Conservation (phyloP, 1,140 invertebrate genomes). For the Coelopa frigida region DNA sequence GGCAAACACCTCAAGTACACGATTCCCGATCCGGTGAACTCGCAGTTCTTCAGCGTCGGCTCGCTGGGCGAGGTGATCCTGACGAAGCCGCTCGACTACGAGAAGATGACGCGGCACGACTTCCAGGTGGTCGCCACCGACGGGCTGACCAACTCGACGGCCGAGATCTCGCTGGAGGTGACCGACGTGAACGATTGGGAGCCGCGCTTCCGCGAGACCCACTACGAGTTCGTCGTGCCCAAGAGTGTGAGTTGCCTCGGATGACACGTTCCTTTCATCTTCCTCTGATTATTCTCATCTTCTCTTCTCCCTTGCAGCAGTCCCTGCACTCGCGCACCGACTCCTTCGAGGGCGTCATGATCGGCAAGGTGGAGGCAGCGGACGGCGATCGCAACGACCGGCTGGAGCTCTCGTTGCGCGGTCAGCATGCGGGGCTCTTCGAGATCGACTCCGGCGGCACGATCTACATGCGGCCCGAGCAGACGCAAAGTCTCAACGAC, state of each 20-base stretch:
- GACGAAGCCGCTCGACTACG: slow-evolving; percentile 71
- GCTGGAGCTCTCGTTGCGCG: slow-evolving; percentile 61
- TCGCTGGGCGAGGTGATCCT: slow-evolving; percentile 74
- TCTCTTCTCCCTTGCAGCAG: slow-evolving; percentile 18
- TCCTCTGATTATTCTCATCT: background rate
- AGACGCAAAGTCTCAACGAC: slow-evolving; percentile 46
- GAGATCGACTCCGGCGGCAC: slow-evolving; percentile 49
- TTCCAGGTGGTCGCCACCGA: slow-evolving; percentile 81
- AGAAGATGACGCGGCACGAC: slow-evolving; percentile 60
- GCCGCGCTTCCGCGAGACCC: slow-evolving; percentile 76
- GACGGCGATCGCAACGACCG: slow-evolving; percentile 74
- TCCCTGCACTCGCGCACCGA: slow-evolving; percentile 30
- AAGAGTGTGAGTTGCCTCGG: slow-evolving; percentile 38
- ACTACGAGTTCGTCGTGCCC: slow-evolving; percentile 69
- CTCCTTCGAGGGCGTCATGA: slow-evolving; percentile 36
- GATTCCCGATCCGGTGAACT: slow-evolving; percentile 38
- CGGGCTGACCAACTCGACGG: slow-evolving; percentile 52
- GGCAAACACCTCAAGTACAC: slow-evolving; percentile 48
- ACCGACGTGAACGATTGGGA: slow-evolving; percentile 90
- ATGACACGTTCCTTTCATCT: background rate
- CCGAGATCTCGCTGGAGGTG: slow-evolving; percentile 68
- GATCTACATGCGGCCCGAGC: slow-evolving; percentile 45
- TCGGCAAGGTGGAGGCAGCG: slow-evolving; percentile 65
- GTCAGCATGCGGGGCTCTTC: slow-evolving; percentile 59
- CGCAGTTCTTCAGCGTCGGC: slow-evolving; percentile 56